Conservation (phyloP, 2,888 invertebrate species). For the Beris morrisii region DNA sequence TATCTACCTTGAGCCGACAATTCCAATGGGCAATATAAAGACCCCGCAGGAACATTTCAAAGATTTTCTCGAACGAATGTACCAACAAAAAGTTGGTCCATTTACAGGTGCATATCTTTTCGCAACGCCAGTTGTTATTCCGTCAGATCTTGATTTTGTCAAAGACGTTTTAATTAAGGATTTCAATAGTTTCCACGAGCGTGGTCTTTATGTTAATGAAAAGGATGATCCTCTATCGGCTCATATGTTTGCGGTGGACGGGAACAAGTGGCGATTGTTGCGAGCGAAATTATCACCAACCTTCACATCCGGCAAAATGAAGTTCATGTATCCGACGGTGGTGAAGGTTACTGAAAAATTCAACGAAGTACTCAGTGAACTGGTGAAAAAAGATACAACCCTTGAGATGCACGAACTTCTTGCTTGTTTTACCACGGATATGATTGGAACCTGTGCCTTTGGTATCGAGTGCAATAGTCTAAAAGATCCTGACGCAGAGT, state of each 20-base stretch:
- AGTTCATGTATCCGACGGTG: constrained; percentile 49
- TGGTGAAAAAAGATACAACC: constrained; percentile 37
- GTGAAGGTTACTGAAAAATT: constrained; percentile 38
- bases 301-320: constrained; percentile 58
- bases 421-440: constrained; percentile 58
- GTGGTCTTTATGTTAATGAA: constrained; percentile 51
- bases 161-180: constrained; percentile 52
- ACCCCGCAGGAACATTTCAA: constrained; percentile 35
- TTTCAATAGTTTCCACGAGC: constrained; percentile 51
- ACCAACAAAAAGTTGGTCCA: constrained; percentile 43
- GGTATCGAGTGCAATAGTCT: constrained; percentile 58
- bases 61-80: constrained; percentile 44
- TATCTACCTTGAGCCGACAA: constrained; percentile 39
- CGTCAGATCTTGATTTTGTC: constrained; percentile 44
- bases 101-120: constrained; percentile 38
- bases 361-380: constrained; percentile 40
- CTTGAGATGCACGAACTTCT: constrained; percentile 54
- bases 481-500: constrained; percentile 52
- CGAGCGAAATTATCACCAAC: constrained; percentile 57
- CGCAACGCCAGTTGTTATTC: constrained; percentile 30
- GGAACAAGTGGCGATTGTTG: constrained; percentile 57
- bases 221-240: constrained; percentile 52
- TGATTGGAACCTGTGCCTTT: constrained; percentile 59
- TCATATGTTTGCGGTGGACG: constrained; percentile 50
- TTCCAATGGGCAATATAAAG: constrained; percentile 43